Conservation (phyloP, 2,113 vertebrate species). For the Pyxicephalus adspersus region DNA sequence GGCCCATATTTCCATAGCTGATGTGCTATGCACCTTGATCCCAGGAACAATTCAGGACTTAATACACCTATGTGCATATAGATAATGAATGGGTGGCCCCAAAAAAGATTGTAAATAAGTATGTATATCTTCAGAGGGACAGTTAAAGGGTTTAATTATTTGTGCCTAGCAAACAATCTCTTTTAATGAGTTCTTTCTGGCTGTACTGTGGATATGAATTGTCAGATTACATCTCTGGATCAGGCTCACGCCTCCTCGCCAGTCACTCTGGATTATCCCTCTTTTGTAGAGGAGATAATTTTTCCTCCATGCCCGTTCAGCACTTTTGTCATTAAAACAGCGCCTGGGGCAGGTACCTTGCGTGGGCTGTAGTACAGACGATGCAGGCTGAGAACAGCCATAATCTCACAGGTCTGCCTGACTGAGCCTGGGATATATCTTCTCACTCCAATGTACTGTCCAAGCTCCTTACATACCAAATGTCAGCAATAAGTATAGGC, state of each 20-base stretch:
- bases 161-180: constrained; percentile 7
- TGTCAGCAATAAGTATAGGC: constrained; percentile 30
- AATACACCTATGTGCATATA: background rate
- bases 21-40: background rate
- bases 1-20: too few relatives aligned
- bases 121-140: background rate
- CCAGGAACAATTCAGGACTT: background rate
- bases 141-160: constrained; percentile 37
- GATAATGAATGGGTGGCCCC: background rate
- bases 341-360: constrained; percentile 49
- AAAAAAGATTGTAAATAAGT: background rate
- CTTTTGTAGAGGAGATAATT: constrained; percentile 53
- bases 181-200: constrained; percentile 47
- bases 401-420: constrained; percentile 47
- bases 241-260: constrained; percentile 50
- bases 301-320: constrained; percentile 54
- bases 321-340: constrained; percentile 57
- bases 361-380: constrained; percentile 46
- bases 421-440: constrained; percentile 40
- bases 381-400: constrained; percentile 42
- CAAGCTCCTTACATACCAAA: constrained; percentile 24
- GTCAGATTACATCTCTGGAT: constrained; percentile 54
- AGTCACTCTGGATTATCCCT: constrained; percentile 54
- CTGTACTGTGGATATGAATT: constrained; percentile 44
- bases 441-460: constrained; percentile 10